Conservation (phyloP, 2,113 vertebrate genomes). For the Lanius ludovicianus region DNA sequence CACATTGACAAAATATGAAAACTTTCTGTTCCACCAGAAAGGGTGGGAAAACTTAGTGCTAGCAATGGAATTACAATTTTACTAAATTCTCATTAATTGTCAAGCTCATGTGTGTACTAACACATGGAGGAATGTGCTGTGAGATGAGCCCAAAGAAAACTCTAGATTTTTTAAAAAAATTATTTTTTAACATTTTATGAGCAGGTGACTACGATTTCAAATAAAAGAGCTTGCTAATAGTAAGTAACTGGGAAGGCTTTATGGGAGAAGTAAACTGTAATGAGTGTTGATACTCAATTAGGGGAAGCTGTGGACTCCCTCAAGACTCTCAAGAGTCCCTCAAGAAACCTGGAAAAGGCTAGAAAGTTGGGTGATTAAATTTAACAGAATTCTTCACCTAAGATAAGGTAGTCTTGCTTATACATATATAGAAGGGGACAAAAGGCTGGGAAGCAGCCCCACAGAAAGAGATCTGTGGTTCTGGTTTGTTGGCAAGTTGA, state of each 20-base stretch:
- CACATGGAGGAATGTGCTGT: not conserved
- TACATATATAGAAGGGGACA: rapidly evolving
- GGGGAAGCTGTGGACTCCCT: not conserved
- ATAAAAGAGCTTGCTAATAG: not conserved
- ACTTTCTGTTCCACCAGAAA: not conserved
- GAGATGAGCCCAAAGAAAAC: not conserved
- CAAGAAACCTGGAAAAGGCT: not conserved
- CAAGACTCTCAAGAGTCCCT: not conserved
- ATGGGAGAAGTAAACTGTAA: not conserved
- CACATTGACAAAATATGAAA: not conserved
- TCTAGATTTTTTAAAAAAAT: not conserved
- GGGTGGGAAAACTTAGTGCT: not conserved
- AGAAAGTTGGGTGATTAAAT: not conserved
- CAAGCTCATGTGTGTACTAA: not conserved
- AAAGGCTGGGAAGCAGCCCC: not conserved
- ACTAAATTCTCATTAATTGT: not conserved
- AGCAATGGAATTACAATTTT: not conserved
- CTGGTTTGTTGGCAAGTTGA: not conserved
- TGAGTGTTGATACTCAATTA: not conserved
- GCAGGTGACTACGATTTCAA: not conserved
- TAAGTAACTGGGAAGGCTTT: not conserved
- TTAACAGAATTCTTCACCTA: not conserved
- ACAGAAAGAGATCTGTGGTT: rapidly evolving
- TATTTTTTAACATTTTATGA: not conserved
- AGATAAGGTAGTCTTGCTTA: not conserved